Base-by-base conservation (phyloP, 2,113 vertebrate species). In the Taurulus bubalis region DNA sequence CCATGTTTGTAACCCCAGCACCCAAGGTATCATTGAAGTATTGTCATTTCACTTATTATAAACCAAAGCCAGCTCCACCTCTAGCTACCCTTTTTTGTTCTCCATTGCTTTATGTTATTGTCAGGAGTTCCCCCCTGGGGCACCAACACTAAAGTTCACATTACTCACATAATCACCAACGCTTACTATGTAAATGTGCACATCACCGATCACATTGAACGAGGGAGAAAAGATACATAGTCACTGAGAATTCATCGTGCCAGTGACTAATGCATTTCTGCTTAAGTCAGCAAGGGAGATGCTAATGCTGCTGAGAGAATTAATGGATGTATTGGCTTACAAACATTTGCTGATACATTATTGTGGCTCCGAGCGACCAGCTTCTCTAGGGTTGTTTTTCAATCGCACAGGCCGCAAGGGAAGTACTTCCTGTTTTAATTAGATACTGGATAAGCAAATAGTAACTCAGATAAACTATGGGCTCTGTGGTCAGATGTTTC, bases 301-400 rank as follows among this genome's bases (percentile, higher is more conserved):
- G 92, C 83, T 94, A 94, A 93, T 92, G 83, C 87, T 76, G 87
- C 81, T 75, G 69, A 82, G 90, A 92, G 91, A 93, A 94, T 94
- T 93, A 92, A 93, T 93, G 92, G 91, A 89, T 89, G 89, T 91
- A 94, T 94, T 94, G 92, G 91, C 92, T 90, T 91, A 90, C 90
- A 94, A 93, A 94, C 91, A 91, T 93, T 91, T 92, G 89, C 89
- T 92, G 87, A 94, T 95, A 87, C 89, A 93, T 94, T 92, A 90
- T 88, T 89, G 78, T 93, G 83, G 90, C 91, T 92, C 79, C 53
- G 36, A 90, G 93, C 88, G 51, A 86, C 87, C 45, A 2, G 82
- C 75, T 86, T 89, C 75, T 85, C 82, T 28, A 7, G 26, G 88
- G 85, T 90, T 92, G 85, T 93, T 94, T 91, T 92, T 93, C 90